phyloP scores from a whole-genome alignment of 1,140 invertebrate genomes.

The Scaptodrosophila lebanonensis region DNA sequence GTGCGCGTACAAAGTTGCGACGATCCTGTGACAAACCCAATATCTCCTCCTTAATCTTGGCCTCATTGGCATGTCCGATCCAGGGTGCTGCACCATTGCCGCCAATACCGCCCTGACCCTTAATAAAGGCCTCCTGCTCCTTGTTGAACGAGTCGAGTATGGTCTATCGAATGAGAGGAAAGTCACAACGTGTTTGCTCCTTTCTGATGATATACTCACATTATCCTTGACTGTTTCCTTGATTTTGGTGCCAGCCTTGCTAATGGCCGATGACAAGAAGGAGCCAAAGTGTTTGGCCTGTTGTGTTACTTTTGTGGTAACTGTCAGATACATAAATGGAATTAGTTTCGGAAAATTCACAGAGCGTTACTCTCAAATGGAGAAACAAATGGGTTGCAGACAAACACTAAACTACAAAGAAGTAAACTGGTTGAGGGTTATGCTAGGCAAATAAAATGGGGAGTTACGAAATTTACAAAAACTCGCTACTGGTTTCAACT shows the following conservation, averaged over 20 bases:
- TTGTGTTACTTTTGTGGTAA: conserved; percentile 93
- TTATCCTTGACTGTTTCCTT: conserved; percentile 98
- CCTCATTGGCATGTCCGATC: conserved; percentile 93
- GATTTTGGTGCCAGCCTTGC: conserved; percentile 94
- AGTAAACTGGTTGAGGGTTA: conserved; percentile 29
- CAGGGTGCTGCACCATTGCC: conserved; percentile 92
- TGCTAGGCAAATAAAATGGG: conserved; percentile 3
- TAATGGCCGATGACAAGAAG: conserved; percentile 93
- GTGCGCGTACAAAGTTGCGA: conserved; percentile 97
- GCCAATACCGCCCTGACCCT: conserved; percentile 86
- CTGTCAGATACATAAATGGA: conserved; percentile 76
- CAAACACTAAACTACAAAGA: conserved; percentile 55
- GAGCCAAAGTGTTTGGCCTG: conserved; percentile 94
- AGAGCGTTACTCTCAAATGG: conserved; percentile 4
- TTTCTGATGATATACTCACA: conserved; percentile 81
- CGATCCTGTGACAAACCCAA: conserved; percentile 96
- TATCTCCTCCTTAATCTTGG: conserved; percentile 94
- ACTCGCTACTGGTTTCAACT: conserved; percentile 23
- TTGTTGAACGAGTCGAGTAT: conserved; percentile 96
- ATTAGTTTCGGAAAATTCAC: not conserved
- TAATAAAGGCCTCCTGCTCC: conserved; percentile 96
- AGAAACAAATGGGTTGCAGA: conserved; percentile 30
- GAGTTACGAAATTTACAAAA: conserved; percentile 3
- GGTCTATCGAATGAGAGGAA: conserved; percentile 81
- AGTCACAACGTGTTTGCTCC: not conserved